Evolutionary conservation across 2,797 vertebrate genomes (phyloP).

Genomic region (Cyprinella venusta): DNA sequence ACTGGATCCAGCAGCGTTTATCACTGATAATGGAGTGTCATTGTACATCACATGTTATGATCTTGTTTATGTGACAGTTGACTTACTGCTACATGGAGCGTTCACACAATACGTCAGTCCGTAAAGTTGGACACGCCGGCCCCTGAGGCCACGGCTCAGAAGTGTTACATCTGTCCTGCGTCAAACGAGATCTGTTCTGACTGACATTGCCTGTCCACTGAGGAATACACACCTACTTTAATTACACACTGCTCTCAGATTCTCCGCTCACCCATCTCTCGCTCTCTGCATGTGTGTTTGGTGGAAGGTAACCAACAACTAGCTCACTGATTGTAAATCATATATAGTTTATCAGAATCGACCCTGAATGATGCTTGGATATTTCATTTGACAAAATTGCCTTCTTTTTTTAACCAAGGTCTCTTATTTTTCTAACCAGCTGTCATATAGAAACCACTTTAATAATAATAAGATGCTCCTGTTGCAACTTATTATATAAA

Average conservation of each 20-base stretch:
- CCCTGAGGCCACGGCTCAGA: constrained; percentile 1
- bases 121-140: background rate
- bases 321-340: constrained; percentile 40
- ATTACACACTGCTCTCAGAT: background rate
- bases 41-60: background rate
- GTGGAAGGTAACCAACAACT: constrained; percentile 27
- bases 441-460: background rate
- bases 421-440: background rate
- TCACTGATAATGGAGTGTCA: constrained; percentile 7
- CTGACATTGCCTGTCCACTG: constrained; percentile 30
- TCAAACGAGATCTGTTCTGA: constrained; percentile 21
- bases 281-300: background rate
- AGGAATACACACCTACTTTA: constrained; percentile 37
- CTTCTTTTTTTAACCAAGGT: background rate
- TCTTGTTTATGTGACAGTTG: constrained; percentile 25
- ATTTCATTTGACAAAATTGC: background rate
- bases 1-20: background rate
- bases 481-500: background rate
- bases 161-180: constrained; percentile 15
- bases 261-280: background rate
- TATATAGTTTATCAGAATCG: background rate
- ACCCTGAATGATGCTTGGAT: background rate
- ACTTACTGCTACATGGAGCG: constrained; percentile 19
- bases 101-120: constrained; percentile 17
- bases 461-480: background rate